Conservation (phyloP, 2,888 invertebrate genomes). For the Apamea anceps region DNA sequence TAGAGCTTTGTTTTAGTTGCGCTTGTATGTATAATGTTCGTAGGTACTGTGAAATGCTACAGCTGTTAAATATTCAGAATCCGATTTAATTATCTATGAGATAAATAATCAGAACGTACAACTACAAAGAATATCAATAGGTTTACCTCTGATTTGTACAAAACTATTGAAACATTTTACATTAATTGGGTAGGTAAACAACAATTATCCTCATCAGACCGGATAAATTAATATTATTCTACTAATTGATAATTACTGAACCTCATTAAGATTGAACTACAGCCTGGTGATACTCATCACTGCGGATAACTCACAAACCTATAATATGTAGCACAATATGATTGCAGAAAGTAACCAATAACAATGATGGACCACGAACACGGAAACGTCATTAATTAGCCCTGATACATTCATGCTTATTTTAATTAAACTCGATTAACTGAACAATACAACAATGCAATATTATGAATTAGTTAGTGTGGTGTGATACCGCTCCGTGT, state of each 20-base stretch:
- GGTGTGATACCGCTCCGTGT: not conserved
- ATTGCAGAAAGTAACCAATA: not conserved
- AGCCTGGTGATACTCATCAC: not conserved
- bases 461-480: not conserved
- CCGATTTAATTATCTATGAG: not conserved
- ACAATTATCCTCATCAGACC: not conserved
- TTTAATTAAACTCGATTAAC: conserved; percentile 3
- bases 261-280: not conserved
- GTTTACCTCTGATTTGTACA: conserved; percentile 1
- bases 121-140: not conserved
- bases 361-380: not conserved
- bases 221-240: not conserved
- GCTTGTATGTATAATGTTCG: not conserved
- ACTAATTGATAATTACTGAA: not conserved
- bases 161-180: not conserved
- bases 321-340: not conserved
- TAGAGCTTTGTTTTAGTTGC: not conserved
- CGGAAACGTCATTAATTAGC: not conserved
- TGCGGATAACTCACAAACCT: not conserved
- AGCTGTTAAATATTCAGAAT: not conserved
- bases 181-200: not conserved
- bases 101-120: not conserved
- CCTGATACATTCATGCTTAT: not conserved
- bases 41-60: not conserved
- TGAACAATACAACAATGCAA: not conserved